Evolutionary conservation across 64 coral and sea anemone species (phyloP), one percentile per base, ranked within the genome.

Genomic region (Stichodactyla helianthus): DNA sequence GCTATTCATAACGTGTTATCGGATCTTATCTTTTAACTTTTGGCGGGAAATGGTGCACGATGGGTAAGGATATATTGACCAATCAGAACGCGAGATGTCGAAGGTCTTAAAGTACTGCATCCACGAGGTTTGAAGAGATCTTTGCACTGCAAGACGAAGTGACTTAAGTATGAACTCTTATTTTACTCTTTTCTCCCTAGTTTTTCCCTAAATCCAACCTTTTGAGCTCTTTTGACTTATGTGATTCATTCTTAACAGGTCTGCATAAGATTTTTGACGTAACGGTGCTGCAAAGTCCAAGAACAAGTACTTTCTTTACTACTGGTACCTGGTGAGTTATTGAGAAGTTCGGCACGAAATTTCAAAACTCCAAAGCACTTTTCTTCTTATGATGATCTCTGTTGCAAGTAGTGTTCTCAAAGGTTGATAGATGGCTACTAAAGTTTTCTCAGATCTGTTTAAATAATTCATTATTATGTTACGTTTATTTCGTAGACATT

Each of bases 1-100:
- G 68, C 8, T 27, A n/a, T 10, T 5, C 25, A 28, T 74, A 74
- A 9, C 56, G 62, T 74, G 68, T 74, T 74, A 74, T 74, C 10
- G 6, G 68, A 74, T 10, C 68, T 27, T 27, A 44, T 74, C 78
- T 52, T 81, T 81, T 81, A 81, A 81, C 20, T 52, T 81, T 81
- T 81, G 78, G 78, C 78, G 78, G 50, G 78, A 81, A 81, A 81
- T 81, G 53, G 12, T 44, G 78, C 35, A 81, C 53, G n/a, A 52
- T 81, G 78, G 78, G 78, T 7, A 81, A 28, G 19, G 6, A 81
- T 4, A 16, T 52, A 81, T 54, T 81, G 78, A 51, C 78, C 78
- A 81, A 81, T 81, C 78, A 81, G 15, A 81, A 54, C 15, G 78
- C 50, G 78, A n/a, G 6, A 81, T 54, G 1, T 81, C 2, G 4